These are phyloP conservation scores for Brachyistius frenatus DNA, from an alignment of 2,113 vertebrate genomes.

Conservation along the genomic window DNA sequence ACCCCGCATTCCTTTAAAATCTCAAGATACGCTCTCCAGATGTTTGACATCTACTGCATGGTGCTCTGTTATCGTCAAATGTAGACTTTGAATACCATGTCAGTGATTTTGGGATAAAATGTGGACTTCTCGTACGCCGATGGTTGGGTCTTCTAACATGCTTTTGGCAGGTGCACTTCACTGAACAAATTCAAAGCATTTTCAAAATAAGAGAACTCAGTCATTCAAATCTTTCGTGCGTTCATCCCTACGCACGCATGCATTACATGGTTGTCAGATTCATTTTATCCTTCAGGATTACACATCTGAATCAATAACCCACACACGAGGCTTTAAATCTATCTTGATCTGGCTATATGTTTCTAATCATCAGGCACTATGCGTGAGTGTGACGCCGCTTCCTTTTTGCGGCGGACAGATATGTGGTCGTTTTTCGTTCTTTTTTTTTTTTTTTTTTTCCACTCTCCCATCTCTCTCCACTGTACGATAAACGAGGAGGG, in stretches of 20 bases:
- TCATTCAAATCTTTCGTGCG: not conserved
- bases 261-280: not conserved
- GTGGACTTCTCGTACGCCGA: not conserved
- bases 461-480: constrained; percentile 50
- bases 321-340: not conserved
- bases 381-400: constrained; percentile 73
- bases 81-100: not conserved
- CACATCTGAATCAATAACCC: not conserved
- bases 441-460: not conserved
- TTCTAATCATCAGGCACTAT: constrained; percentile 3
- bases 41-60: not conserved
- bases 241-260: not conserved
- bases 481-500: constrained; percentile 83
- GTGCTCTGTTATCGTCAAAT: not conserved
- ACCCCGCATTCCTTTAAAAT: not conserved
- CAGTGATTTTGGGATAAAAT: constrained; percentile 1
- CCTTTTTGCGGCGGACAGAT: constrained; percentile 66
- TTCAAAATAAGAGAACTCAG: constrained; percentile 35
- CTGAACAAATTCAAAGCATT: constrained; percentile 36
- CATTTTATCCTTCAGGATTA: not conserved
- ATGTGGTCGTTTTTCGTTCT: constrained; percentile 35
- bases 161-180: constrained; percentile 34
- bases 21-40: not conserved
- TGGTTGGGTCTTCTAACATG: constrained; percentile 8
- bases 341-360: not conserved